These are phyloP conservation scores for Limnephilus auricula DNA, from an alignment of 2,888 invertebrate genomes.

Conservation along the genomic window DNA sequence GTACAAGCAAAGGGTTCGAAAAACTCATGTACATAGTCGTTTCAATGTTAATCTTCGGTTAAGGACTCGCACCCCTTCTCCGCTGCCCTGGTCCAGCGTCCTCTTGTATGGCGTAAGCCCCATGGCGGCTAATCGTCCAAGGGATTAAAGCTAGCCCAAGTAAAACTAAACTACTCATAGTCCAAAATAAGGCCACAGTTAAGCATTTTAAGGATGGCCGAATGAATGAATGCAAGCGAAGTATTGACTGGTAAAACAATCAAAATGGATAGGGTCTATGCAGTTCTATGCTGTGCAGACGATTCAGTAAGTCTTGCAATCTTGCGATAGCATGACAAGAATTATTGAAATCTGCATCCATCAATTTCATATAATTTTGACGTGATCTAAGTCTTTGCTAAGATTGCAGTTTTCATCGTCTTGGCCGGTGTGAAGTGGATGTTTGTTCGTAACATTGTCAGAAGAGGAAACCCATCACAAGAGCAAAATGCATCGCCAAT, in stretches of 20 bases:
- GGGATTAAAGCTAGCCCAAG: neutral
- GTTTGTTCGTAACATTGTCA: neutral
- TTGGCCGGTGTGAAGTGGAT: neutral
- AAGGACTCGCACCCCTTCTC: neutral
- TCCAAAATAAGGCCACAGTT: neutral
- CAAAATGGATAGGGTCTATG: no score
- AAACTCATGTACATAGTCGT: neutral
- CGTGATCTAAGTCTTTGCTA: no score
- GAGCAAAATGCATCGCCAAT: no score
- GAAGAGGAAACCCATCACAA: neutral
- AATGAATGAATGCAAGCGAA: neutral
- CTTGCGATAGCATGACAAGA: no score
- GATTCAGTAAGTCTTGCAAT: neutral
- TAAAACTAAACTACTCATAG: neutral
- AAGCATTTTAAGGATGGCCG: neutral
- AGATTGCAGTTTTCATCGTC: neutral
- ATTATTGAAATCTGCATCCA: no score
- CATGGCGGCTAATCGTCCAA: constrained; percentile 3
- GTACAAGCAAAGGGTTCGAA: neutral
- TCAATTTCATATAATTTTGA: no score
- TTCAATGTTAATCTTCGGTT: constrained; percentile 28
- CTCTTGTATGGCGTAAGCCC: neutral
- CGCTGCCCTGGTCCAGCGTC: neutral
- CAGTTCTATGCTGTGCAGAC: no score
- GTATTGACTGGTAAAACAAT: neutral